Evolutionary conservation across 2,797 vertebrate species (phyloP).

Genomic region (Chloroceryle inda): DNA sequence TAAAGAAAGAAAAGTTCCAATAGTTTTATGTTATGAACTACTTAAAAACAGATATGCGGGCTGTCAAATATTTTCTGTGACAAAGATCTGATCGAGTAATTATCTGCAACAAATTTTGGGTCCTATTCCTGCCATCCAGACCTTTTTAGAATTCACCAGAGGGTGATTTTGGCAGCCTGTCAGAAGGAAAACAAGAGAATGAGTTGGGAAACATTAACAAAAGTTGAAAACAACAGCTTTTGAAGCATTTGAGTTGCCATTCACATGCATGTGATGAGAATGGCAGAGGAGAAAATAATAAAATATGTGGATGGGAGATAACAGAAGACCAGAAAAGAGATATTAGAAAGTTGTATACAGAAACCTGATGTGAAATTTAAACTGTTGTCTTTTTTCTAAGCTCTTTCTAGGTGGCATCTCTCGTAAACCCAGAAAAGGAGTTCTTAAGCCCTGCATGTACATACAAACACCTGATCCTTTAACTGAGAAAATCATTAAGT

Average conservation of each 20-base stretch:
- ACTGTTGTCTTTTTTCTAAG: not conserved
- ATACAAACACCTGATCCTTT: not conserved
- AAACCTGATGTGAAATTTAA: conserved; percentile 33
- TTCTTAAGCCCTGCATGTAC: not conserved
- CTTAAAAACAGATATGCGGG: conserved; percentile 73
- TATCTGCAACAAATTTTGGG: conserved; percentile 69
- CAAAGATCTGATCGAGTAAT: conserved; percentile 76
- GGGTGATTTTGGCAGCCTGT: conserved; percentile 77
- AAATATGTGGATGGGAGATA: not conserved
- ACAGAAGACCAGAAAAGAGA: conserved; percentile 14
- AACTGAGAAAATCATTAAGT: conserved; percentile 6
- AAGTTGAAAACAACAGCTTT: conserved; percentile 75
- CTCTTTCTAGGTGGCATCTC: not conserved
- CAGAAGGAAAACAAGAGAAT: conserved; percentile 71
- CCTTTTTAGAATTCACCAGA: conserved; percentile 75
- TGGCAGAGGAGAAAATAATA: conserved; percentile 50
- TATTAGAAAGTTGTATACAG: not conserved
- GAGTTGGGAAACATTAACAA: conserved; percentile 77
- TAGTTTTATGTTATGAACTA: conserved; percentile 10
- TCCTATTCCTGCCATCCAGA: conserved; percentile 65
- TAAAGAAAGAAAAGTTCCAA: conserved; percentile 45
- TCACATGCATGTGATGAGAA: conserved; percentile 42
- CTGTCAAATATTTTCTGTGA: conserved; percentile 72
- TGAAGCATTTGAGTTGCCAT: conserved; percentile 62
- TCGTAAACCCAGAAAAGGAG: not conserved